Conservation (phyloP, 2,113 vertebrate species). For the Macroglossus sobrinus region DNA sequence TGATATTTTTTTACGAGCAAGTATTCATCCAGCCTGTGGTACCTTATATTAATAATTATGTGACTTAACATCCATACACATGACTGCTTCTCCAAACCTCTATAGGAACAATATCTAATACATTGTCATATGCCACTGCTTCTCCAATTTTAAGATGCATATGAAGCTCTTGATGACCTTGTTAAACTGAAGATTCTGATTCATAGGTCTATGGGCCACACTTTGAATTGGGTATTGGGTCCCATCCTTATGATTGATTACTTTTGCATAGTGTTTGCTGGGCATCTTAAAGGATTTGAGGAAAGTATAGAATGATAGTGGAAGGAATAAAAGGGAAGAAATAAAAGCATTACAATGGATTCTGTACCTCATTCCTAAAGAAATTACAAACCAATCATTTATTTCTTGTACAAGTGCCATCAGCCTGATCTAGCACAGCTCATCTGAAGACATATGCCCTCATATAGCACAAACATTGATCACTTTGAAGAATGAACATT, state of each 20-base stretch:
- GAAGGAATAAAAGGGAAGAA: background rate
- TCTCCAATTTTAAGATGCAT: background rate
- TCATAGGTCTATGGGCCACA: background rate
- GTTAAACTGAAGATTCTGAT: background rate
- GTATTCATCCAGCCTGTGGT: background rate
- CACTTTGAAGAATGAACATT: background rate
- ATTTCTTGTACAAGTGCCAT: fast-evolving
- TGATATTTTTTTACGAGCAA: background rate
- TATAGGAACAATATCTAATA: background rate
- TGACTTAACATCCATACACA: background rate
- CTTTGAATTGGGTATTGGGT: background rate
- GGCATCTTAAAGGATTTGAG: background rate
- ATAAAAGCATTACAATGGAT: fast-evolving
- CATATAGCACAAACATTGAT: background rate
- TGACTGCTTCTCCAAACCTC: background rate
- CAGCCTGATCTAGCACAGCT: background rate
- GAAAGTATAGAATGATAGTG: background rate
- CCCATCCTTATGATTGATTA: background rate
- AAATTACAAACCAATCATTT: background rate
- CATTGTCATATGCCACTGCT: background rate
- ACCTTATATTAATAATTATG: background rate
- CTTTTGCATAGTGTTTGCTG: background rate
- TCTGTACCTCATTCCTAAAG: background rate
- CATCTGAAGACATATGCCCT: background rate
- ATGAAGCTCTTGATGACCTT: background rate